phyloP scores from a whole-genome alignment of 1,140 invertebrate species.

The Callitettix versicolor region DNA sequence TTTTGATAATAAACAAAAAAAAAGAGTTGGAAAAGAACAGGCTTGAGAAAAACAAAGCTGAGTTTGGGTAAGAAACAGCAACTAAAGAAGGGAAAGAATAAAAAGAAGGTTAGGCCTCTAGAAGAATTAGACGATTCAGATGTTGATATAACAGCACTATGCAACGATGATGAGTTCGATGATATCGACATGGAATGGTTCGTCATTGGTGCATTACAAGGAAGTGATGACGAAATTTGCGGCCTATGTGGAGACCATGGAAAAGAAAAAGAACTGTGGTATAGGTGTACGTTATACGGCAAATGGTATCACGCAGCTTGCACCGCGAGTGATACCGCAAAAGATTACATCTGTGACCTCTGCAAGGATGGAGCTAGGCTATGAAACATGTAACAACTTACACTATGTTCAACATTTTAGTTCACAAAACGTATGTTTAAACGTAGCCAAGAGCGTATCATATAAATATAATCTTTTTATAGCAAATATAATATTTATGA shows the following conservation, averaged over 20 bases:
- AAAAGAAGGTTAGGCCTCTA: too few species aligned
- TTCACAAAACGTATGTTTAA: too few species aligned
- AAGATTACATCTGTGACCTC: constrained; percentile 5
- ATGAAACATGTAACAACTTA: too few species aligned
- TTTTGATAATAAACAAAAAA: too few species aligned
- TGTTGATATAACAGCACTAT: neutral
- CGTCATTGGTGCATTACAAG: neutral
- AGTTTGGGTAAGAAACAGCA: too few species aligned
- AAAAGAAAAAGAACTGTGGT: constrained; percentile 20
- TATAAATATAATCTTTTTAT: too few species aligned
- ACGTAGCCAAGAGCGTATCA: too few species aligned
- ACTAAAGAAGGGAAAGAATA: too few species aligned
- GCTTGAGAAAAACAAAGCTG: too few species aligned
- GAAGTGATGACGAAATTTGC: neutral
- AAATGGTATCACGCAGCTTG: constrained; percentile 17
- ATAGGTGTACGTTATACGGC: constrained; percentile 12
- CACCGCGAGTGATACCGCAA: constrained; percentile 7
- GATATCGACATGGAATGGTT: neutral
- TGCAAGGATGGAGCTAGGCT: neutral
- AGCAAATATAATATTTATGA: too few species aligned
- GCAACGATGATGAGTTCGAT: constrained; percentile 8
- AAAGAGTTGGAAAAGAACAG: too few species aligned
- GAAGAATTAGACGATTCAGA: neutral
- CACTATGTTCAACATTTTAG: too few species aligned
- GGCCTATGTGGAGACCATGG: constrained; percentile 20